Evolutionary conservation across 1,140 invertebrate genomes (phyloP).

Genomic region (Microplitis demolitor): DNA sequence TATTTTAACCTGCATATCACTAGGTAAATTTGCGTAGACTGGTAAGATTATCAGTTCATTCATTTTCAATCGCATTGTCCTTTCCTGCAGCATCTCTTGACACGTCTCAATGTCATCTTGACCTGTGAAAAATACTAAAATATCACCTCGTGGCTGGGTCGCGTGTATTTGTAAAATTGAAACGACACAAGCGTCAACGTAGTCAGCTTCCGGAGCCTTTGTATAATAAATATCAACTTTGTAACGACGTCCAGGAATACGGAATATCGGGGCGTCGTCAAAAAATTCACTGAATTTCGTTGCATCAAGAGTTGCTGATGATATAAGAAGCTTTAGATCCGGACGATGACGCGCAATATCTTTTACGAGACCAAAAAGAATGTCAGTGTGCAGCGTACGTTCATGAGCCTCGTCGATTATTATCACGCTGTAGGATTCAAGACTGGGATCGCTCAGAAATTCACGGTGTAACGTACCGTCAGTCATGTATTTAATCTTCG

Average conservation of each 20-base stretch:
- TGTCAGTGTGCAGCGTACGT: conserved; percentile 96
- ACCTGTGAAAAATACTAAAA: conserved; percentile 95
- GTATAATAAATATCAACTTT: conserved; percentile 99
- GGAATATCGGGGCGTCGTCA: conserved; percentile 97
- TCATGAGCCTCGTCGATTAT: conserved; percentile 99
- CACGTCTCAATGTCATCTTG: conserved; percentile 97
- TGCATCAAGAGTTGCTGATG: conserved; percentile 96
- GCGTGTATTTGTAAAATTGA: conserved; percentile 98
- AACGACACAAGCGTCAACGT: conserved; percentile 95
- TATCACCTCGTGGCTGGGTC: conserved; percentile 92
- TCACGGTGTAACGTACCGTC: conserved; percentile 98
- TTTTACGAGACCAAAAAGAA: conserved; percentile 97
- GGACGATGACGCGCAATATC: conserved; percentile 94
- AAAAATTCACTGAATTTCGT: conserved; percentile 99
- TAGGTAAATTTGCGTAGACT: conserved; percentile 97
- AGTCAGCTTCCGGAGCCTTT: conserved; percentile 98
- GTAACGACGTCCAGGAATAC: conserved; percentile 88
- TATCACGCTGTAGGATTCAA: conserved; percentile 94
- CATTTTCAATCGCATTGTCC: conserved; percentile 88
- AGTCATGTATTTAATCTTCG: conserved; percentile 99
- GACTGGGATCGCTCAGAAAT: conserved; percentile 95
- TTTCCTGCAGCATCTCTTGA: conserved; percentile 90
- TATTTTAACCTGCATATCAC: conserved; percentile 98
- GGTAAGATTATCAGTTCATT: conserved; percentile 93
- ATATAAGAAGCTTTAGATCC: conserved; percentile 95